Evolutionary conservation across 1,140 invertebrate genomes (phyloP).

Genomic region (Eciton burchellii): DNA sequence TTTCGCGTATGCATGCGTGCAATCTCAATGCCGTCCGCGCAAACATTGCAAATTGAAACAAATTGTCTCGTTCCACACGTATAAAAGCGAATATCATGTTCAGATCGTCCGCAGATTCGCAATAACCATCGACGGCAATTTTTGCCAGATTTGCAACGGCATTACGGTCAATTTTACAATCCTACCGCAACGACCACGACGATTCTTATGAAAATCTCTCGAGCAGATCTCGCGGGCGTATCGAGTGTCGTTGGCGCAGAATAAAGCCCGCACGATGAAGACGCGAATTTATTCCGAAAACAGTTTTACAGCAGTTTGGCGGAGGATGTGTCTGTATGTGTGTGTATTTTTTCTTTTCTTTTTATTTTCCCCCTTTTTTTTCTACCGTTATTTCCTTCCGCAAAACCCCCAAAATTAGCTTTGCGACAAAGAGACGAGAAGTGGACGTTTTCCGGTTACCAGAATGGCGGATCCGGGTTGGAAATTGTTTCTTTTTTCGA

Average conservation of each 20-base stretch:
- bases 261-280: slow-evolving; percentile 17
- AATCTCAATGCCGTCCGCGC: background rate
- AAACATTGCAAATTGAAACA: slow-evolving; percentile 47
- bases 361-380: slow-evolving; percentile 48
- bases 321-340: too few relatives aligned
- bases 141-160: background rate
- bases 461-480: slow-evolving; percentile 65
- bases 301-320: slow-evolving; percentile 34
- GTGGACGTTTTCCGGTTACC: slow-evolving; percentile 50
- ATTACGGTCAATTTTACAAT: slow-evolving; percentile 7
- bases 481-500: slow-evolving; percentile 70
- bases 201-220: background rate
- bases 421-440: slow-evolving; percentile 68
- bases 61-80: slow-evolving; percentile 38
- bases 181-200: background rate
- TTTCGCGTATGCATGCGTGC: background rate
- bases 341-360: too few relatives aligned
- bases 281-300: slow-evolving; percentile 34
- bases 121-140: slow-evolving; percentile 1
- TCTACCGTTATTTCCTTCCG: slow-evolving; percentile 65
- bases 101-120: slow-evolving; percentile 9
- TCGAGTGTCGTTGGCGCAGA: background rate
- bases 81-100: slow-evolving; percentile 31
- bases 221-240: background rate
- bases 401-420: slow-evolving; percentile 44